Percentiles rank a stretch among this genome's conserved stretches.
These are phyloP conservation scores for Dysidea cf. avara DNA, from an alignment of 37 sponge, comb jelly and placozoan genomes.

Conservation along the genomic window DNA sequence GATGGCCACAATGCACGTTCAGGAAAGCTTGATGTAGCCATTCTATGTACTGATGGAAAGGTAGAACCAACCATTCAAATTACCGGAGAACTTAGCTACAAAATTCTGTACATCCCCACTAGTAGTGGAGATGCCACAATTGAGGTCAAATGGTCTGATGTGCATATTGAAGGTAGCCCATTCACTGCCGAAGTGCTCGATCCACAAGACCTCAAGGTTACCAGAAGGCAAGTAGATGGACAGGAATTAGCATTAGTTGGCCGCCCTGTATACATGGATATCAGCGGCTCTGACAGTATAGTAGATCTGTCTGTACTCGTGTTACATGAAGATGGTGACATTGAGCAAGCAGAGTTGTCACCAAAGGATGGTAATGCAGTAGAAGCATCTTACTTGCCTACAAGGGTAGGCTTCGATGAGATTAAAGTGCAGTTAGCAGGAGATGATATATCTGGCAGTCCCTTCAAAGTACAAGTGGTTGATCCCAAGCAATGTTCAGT, in stretches of 20 bases:
- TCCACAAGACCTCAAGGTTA: background rate
- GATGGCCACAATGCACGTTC: constrained; percentile 48
- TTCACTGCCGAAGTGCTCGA: constrained; percentile 8
- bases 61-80: constrained; percentile 9
- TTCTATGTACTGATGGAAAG: constrained; percentile 5
- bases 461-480: constrained; percentile 18
- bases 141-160: constrained; percentile 1
- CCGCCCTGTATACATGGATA: background rate
- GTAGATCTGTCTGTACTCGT: background rate
- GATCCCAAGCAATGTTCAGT: constrained; percentile 29
- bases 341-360: constrained; percentile 2
- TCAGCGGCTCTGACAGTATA: background rate
- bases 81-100: constrained; percentile 10
- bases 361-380: background rate
- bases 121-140: background rate
- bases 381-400: background rate
- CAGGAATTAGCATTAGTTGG: background rate
- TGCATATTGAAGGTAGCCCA: constrained; percentile 20
- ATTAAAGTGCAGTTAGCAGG: constrained; percentile 8
- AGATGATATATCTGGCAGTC: constrained; percentile 13
- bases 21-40: constrained; percentile 61
- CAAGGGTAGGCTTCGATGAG: background rate
- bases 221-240: too few species aligned
- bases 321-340: constrained; percentile 2
- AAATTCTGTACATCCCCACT: too few species aligned